Percentiles rank a stretch among this genome's conserved stretches.
These are phyloP conservation scores for Oryzias javanicus DNA, from an alignment of 2,113 vertebrate species.

Conservation along the genomic window DNA sequence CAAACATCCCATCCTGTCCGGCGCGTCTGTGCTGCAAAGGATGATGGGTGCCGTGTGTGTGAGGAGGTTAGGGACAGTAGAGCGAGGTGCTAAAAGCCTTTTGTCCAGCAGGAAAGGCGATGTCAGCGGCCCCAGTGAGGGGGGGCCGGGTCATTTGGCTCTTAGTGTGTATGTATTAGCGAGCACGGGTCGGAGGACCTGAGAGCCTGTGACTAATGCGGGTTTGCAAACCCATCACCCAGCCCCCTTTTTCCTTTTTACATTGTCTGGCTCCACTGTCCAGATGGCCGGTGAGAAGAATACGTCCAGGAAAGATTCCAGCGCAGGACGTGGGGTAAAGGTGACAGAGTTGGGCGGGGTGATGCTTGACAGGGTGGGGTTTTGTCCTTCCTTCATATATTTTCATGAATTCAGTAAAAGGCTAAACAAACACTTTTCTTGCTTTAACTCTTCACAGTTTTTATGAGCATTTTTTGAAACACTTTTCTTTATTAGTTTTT, in stretches of 20 bases:
- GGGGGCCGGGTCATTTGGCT: constrained; percentile 44
- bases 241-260: constrained; percentile 47
- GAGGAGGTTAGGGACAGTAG: constrained; percentile 59
- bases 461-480: too few relatives aligned
- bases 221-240: constrained; percentile 49
- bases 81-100: constrained; percentile 74
- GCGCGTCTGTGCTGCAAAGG: constrained; percentile 31
- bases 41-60: constrained; percentile 27
- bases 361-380: constrained; percentile 11
- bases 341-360: constrained; percentile 21
- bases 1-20: constrained; percentile 69
- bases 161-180: constrained; percentile 27
- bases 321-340: constrained; percentile 49
- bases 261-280: constrained; percentile 68
- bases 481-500: too few relatives aligned
- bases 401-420: not conserved
- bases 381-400: not conserved
- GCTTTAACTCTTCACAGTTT: too few relatives aligned
- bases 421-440: too few relatives aligned
- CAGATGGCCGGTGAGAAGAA: constrained; percentile 71
- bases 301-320: constrained; percentile 66
- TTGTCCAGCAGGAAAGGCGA: constrained; percentile 76
- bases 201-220: constrained; percentile 88
- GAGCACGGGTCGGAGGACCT: constrained; percentile 66
- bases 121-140: constrained; percentile 64